phyloP scores from a whole-genome alignment of 2,113 vertebrate species.

The Brachirus orientalis region DNA sequence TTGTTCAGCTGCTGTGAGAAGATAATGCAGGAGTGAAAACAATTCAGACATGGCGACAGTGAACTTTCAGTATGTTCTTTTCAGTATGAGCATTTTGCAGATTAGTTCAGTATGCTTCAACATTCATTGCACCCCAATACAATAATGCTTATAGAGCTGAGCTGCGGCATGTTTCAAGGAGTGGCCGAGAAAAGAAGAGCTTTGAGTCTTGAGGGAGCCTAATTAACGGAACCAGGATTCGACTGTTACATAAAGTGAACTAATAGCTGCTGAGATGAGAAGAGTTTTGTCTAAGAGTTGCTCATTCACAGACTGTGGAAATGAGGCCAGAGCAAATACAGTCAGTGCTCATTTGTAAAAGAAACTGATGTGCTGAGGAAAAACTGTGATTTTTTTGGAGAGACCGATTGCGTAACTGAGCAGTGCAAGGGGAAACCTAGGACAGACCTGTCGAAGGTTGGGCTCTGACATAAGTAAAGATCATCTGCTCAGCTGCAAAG shows the following conservation, averaged over 20 bases:
- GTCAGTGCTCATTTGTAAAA: too few species aligned
- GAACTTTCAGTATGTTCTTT: too few species aligned
- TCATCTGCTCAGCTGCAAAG: too few species aligned
- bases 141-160: not conserved
- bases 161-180: not conserved
- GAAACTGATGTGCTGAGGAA: too few species aligned
- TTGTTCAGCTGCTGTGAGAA: not conserved
- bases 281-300: not conserved
- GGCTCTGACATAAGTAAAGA: too few species aligned
- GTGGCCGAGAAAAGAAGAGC: not conserved
- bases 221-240: not conserved
- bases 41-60: not conserved
- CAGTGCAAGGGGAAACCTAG: too few species aligned
- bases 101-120: not conserved
- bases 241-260: too few species aligned
- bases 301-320: not conserved
- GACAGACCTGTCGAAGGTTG: too few species aligned
- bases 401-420: too few species aligned
- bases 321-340: not conserved
- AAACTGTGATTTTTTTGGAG: too few species aligned
- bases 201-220: not conserved
- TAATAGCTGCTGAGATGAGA: not conserved
- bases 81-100: too few species aligned
- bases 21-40: not conserved
- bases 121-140: too few species aligned